Evolutionary conservation across 2,113 vertebrate genomes (phyloP), one percentile per base, ranked within the genome.

Genomic region (Caranx ignobilis): DNA sequence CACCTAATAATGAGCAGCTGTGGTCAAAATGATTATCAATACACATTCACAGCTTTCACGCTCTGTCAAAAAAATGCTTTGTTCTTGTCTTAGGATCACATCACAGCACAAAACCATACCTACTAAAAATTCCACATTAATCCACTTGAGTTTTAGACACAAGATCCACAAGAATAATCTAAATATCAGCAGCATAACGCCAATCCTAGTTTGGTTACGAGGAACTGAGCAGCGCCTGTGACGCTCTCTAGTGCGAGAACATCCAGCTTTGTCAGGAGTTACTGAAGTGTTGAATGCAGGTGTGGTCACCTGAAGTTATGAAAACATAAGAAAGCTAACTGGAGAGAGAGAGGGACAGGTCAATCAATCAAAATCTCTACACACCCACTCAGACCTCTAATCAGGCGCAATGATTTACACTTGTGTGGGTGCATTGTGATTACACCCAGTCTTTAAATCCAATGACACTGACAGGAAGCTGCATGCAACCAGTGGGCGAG

Each of bases 361-460:
- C 55, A 55, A 1, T 63, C 32, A 70, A 48, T 43, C 61, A 0
- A 56, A 71, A 35, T 66, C 39, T 70, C 12, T 11, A 15, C 31
- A 48, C 12, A 31, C 65, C 74, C 48, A 64, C 71, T 34, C 11
- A 50, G n/a, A 74, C 39, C 52, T 85, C 64, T 50, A 61, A 77
- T 65, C 61, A 65, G 76, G 45, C 56, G 34, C 43, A 57, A 39
- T 81, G 71, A 87, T 71, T 45, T 71, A 37, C 78, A 71, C 32
- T 37, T 32, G 75, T 70, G 81, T 73, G 31, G 73, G 72, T 0
- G 67, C 54, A 48, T 0, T 16, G 11, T 62, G 21, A 35, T 59
- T 52, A n/a, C 37, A 26, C n/a, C 31, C 59, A 9, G 48, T 15
- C 21, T 61, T 60, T 26, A 66, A 59, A 70, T 15, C 11, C 45